phyloP scores from a whole-genome alignment of 2,888 invertebrate genomes.

The Caenorhabditis doughertyi region DNA sequence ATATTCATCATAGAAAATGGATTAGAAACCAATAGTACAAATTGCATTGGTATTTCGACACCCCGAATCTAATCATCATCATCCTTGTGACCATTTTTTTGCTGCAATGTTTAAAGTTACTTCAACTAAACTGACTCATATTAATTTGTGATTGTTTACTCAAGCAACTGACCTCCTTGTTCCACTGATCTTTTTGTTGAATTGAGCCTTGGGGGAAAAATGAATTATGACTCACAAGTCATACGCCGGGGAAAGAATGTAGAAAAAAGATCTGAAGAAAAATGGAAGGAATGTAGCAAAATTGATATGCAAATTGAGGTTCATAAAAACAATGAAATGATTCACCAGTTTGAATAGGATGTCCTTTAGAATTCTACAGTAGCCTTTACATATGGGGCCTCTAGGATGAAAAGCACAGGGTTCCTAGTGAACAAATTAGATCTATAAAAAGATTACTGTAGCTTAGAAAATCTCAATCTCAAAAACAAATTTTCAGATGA shows the following conservation, averaged over 20 bases:
- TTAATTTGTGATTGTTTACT: not conserved
- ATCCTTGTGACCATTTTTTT: no score
- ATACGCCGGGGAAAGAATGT: not conserved
- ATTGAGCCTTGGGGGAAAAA: not conserved
- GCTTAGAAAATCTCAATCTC: not conserved
- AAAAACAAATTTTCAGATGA: constrained; percentile 73
- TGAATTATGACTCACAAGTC: not conserved
- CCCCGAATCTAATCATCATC: no score
- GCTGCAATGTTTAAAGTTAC: constrained; percentile 16
- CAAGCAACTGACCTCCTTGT: constrained; percentile 1
- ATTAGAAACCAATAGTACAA: no score
- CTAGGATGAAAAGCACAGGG: not conserved
- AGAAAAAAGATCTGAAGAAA: no score
- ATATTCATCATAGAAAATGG: no score
- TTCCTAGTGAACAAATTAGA: not conserved
- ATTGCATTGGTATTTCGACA: no score
- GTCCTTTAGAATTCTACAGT: no score
- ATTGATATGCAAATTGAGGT: no score
- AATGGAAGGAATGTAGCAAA: no score
- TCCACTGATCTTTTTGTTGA: not conserved
- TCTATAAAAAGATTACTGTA: not conserved
- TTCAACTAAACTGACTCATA: constrained; percentile 2
- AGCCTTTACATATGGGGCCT: no score
- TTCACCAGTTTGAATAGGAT: no score
- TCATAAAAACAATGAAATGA: no score